Evolutionary conservation across 2,113 vertebrate species (phyloP), one percentile per base, ranked within the genome.

Genomic region (Seriola rivoliana): DNA sequence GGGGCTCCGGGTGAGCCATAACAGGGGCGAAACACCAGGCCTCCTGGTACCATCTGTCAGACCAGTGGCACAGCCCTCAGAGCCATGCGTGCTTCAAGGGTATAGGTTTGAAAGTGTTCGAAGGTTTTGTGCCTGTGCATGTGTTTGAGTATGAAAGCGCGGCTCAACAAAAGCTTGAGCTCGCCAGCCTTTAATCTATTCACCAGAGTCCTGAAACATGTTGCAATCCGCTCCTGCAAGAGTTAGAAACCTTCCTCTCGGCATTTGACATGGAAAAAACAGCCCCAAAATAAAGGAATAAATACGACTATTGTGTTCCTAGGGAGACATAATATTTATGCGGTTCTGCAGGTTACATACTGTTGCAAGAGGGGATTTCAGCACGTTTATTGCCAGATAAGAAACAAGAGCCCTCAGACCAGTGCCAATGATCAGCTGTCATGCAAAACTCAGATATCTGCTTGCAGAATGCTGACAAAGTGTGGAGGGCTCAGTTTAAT

Each of bases 271-370:
- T 69, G 81, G 65, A 82, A 86, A 90, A 89, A 90, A 90, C 82
- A 88, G 59, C 66, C 74, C 81, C 74, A 89, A 94, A 94, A 90
- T 87, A 90, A 90, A 93, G 80, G 84, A 92, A 92, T 90, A 94
- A 93, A 93, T 91, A 92, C 8, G 14, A 82, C 90, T 92, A 90
- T 93, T 93, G 93, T 93, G 95, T 95, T 95, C 88, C 93, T 85
- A 92, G 87, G 93, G 94, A 95, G 88, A 94, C 94, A 92, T 92
- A 93, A 95, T 95, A 95, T 95, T 94, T 93, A 88, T 88, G 85
- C 4, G 76, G 83, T 87, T 93, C 60, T 78, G 86, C 82, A 89
- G 90, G 91, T 93, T 92, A 88, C 78, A 86, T 38, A 79, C 77
- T 79, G 67, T 89, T 84, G 77, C 81, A 81, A 86, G 85, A 81